phyloP scores from a whole-genome alignment of 2,888 invertebrate species.

The Mactromeris polynyma region DNA sequence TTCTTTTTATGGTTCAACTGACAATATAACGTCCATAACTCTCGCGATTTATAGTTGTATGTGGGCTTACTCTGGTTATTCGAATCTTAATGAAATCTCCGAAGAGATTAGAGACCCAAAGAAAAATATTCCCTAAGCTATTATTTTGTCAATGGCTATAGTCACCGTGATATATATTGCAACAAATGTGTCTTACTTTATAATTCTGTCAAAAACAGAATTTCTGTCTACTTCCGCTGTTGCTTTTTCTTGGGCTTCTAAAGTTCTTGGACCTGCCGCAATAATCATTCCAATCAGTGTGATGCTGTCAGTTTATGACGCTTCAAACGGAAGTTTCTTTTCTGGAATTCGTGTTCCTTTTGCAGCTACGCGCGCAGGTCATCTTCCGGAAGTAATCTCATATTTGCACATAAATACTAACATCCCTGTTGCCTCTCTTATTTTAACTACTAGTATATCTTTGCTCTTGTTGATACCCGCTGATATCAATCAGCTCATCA shows the following conservation, averaged over 20 bases:
- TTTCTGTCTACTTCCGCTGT: slow-evolving; percentile 48
- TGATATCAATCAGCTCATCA: slow-evolving; percentile 46
- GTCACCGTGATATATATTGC: slow-evolving; percentile 59
- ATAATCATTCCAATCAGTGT: slow-evolving; percentile 55
- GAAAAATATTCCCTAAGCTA: slow-evolving; percentile 61
- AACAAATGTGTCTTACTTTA: slow-evolving; percentile 62
- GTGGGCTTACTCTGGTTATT: slow-evolving; percentile 73
- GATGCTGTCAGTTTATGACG: slow-evolving; percentile 51
- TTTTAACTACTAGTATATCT: slow-evolving; percentile 31
- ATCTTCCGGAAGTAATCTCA: slow-evolving; percentile 61
- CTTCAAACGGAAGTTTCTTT: slow-evolving; percentile 52
- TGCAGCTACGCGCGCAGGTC: slow-evolving; percentile 67
- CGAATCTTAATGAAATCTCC: slow-evolving; percentile 64
- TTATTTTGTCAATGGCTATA: slow-evolving; percentile 50
- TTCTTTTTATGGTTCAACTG: slow-evolving; percentile 62
- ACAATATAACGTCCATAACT: slow-evolving; percentile 49
- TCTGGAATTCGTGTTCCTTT: slow-evolving; percentile 52
- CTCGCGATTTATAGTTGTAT: slow-evolving; percentile 68
- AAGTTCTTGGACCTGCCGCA: slow-evolving; percentile 41
- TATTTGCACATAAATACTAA: slow-evolving; percentile 40
- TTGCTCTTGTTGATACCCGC: slow-evolving; percentile 48
- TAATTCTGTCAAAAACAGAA: slow-evolving; percentile 47
- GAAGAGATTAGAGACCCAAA: slow-evolving; percentile 58
- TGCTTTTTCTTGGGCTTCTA: slow-evolving; percentile 48
- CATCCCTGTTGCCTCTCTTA: slow-evolving; percentile 44